phyloP scores from a whole-genome alignment of 2,888 invertebrate species.

The Acrocera orbiculus region DNA sequence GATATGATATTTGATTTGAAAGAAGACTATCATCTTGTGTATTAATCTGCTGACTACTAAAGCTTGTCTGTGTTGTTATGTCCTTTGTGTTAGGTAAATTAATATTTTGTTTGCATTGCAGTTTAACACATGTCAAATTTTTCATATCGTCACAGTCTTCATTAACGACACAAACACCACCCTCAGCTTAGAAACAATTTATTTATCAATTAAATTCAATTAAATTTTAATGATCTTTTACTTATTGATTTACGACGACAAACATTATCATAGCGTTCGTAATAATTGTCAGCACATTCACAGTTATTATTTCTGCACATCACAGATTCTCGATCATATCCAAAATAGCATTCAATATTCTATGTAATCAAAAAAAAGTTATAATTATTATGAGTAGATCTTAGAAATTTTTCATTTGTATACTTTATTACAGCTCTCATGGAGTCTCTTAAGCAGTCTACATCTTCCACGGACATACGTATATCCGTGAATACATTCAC shows the following conservation, averaged over 20 bases:
- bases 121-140: no score
- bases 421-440: constrained; percentile 24
- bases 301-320: constrained; percentile 24
- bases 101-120: no score
- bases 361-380: constrained; percentile 8
- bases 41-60: no score
- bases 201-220: background rate
- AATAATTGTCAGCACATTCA: constrained; percentile 29
- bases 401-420: background rate
- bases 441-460: constrained; percentile 23
- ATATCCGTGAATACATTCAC: constrained; percentile 29
- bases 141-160: no score
- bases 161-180: constrained; percentile 28
- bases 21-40: no score
- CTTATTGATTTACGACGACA: constrained; percentile 31
- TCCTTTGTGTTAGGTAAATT: no score
- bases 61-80: no score
- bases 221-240: constrained; percentile 10
- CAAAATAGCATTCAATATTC: constrained; percentile 28
- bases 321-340: constrained; percentile 29
- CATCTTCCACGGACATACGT: constrained; percentile 28
- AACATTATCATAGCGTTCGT: constrained; percentile 29
- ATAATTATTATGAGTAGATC: background rate
- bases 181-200: constrained; percentile 14
- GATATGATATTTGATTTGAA: no score